phyloP scores from a whole-genome alignment of 92 coral and sea anemone species.

The Parazoanthus swiftii region DNA sequence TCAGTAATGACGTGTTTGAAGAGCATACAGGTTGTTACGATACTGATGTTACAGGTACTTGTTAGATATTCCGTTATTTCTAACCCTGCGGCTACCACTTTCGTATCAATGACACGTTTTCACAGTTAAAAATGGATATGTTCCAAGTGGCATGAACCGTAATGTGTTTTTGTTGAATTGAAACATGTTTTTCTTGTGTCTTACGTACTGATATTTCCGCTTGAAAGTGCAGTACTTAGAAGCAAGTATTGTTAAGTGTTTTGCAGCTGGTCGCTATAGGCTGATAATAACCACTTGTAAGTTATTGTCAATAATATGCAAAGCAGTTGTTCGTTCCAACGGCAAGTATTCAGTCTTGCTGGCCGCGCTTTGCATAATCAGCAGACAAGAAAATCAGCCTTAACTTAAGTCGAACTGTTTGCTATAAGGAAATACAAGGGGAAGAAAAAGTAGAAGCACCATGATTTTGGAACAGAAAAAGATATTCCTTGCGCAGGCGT shows the following conservation, averaged over 20 bases:
- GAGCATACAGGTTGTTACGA: too few species aligned
- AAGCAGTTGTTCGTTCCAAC: not conserved
- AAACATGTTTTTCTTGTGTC: not conserved
- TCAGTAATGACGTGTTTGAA: too few species aligned
- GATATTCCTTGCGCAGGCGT: too few species aligned
- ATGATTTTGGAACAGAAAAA: not conserved
- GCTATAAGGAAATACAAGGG: not conserved
- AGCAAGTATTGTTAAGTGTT: not conserved
- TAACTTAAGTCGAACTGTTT: not conserved
- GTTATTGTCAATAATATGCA: not conserved
- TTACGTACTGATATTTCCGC: not conserved
- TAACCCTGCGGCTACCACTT: too few species aligned
- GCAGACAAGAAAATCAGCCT: not conserved
- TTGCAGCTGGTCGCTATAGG: too few species aligned
- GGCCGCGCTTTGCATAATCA: not conserved
- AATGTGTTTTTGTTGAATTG: too few species aligned
- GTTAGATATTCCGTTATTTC: too few species aligned
- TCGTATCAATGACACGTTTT: too few species aligned
- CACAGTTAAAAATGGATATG: too few species aligned
- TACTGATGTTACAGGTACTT: too few species aligned
- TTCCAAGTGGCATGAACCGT: too few species aligned
- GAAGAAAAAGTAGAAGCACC: not conserved
- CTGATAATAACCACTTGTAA: not conserved
- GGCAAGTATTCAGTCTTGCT: not conserved
- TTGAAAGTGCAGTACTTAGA: not conserved